Percentiles rank a stretch among this genome's conserved stretches.
Evolutionary conservation across 2,113 vertebrate genomes (phyloP).

Genomic region (Trichechus manatus): DNA sequence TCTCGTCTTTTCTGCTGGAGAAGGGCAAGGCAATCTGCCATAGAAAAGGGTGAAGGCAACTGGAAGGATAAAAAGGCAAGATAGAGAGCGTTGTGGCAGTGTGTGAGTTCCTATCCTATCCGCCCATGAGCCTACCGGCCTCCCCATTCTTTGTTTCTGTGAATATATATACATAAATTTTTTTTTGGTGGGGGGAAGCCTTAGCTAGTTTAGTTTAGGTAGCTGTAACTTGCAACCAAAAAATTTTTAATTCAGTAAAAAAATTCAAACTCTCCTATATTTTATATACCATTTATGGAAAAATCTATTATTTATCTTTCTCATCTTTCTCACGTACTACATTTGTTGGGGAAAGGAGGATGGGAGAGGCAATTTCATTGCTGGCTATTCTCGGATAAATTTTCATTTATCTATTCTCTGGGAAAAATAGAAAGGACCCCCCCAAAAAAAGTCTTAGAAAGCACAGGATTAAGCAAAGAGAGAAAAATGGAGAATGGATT

Average conservation of each 20-base stretch:
- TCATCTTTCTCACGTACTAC: not conserved
- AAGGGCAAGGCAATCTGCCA: not conserved
- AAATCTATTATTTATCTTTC: not conserved
- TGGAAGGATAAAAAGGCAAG: not conserved
- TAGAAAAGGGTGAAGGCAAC: not conserved
- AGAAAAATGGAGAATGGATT: not conserved
- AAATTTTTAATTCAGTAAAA: slow-evolving; percentile 21
- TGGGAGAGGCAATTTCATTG: not conserved
- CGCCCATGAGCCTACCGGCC: fast-evolving
- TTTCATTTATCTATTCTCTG: not conserved
- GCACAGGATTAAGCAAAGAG: not conserved
- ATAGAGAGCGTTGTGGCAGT: no score
- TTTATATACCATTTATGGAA: not conserved
- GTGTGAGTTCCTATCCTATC: not conserved
- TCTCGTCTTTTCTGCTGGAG: not conserved
- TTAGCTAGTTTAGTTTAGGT: not conserved
- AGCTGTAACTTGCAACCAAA: not conserved
- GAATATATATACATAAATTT: not conserved
- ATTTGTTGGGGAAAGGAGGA: not conserved
- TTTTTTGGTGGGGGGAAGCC: not conserved
- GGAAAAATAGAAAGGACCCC: not conserved
- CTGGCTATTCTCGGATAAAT: not conserved
- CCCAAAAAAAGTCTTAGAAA: not conserved
- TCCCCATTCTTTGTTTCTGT: not conserved
- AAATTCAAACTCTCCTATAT: not conserved